phyloP scores from a whole-genome alignment of 1,140 invertebrate species.

The silkworm (Bombyx mori) region ASM3026992v2 NC_085122.1:8846001-8846500 shows the following conservation, averaged over 20 bases:
- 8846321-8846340: slow-evolving; percentile 76
- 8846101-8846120: slow-evolving; percentile 3
- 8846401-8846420: not conserved
- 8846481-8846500: no score
- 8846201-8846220: slow-evolving; percentile 82
- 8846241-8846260: slow-evolving; percentile 84
- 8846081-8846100: not conserved
- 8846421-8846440: no score
- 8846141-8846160: slow-evolving; percentile 54
- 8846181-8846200: slow-evolving; percentile 57
- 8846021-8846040: no score
- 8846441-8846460: no score
- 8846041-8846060: slow-evolving; percentile 15
- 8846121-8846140: slow-evolving; percentile 18
- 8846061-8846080: slow-evolving; percentile 5
- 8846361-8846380: not conserved
- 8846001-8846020: slow-evolving; percentile 1
- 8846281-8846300: slow-evolving; percentile 77
- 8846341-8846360: not conserved
- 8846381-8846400: not conserved
- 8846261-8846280: slow-evolving; percentile 83
- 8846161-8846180: slow-evolving; percentile 59
- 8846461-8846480: no score
- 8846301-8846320: slow-evolving; percentile 71
- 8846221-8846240: slow-evolving; percentile 82